phyloP scores from a whole-genome alignment of 2,113 vertebrate species.

The Phalacrocorax aristotelis region DNA sequence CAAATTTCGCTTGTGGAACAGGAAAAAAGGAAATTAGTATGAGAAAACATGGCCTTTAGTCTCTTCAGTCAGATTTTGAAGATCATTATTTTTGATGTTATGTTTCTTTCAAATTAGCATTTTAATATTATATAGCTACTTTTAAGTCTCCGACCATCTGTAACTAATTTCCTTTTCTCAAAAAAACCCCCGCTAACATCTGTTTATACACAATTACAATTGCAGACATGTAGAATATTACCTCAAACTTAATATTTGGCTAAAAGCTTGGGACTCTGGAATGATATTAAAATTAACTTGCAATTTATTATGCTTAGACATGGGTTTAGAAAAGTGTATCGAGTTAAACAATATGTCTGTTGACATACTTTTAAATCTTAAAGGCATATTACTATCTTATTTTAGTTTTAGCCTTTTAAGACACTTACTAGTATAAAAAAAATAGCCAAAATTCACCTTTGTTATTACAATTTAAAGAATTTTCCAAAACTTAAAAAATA shows the following conservation, averaged over 20 bases:
- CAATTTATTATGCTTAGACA: neutral
- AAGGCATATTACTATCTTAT: neutral
- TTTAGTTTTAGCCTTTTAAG: neutral
- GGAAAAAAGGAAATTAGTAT: neutral
- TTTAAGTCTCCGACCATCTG: constrained; percentile 7
- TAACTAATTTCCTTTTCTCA: constrained; percentile 6
- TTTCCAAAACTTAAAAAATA: neutral
- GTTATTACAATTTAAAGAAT: neutral
- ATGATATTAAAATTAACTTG: constrained; percentile 9
- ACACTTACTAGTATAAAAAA: neutral
- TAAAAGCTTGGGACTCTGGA: neutral
- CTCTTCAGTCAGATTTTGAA: neutral
- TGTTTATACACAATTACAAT: neutral
- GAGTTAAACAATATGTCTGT: neutral
- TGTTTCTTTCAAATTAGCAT: neutral
- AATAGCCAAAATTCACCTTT: neutral
- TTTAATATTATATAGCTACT: neutral
- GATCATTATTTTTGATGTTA: neutral
- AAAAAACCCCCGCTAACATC: neutral
- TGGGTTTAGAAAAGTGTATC: neutral
- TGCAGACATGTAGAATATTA: neutral
- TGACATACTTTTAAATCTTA: neutral
- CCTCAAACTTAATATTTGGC: neutral
- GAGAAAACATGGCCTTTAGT: neutral
- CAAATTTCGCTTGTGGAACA: neutral